Evolutionary conservation across 2,113 vertebrate genomes (phyloP), one percentile per base, ranked within the genome.

Genomic region (Lasiurus borealis): DNA sequence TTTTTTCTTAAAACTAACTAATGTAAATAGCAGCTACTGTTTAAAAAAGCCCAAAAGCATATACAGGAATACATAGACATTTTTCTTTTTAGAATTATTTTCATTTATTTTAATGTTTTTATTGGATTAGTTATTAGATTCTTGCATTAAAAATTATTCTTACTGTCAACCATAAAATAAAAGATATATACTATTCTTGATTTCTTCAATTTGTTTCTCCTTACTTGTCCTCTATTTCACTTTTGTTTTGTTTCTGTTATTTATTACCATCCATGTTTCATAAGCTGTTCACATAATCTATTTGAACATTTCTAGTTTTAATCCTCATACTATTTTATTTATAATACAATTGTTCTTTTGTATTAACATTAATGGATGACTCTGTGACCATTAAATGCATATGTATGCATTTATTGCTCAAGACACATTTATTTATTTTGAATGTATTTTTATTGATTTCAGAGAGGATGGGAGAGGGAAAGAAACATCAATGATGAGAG

Each of bases 1-100:
- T n/a, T 36, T 71, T 93, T 93, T 66, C 2, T 85, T 90, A 8
- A 95, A 90, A 85, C 36, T 64, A 90, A 85, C 36, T 64, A 94
- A 73, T 52, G 9, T 89, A 83, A 85, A 19, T 87, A 36, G 76
- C 0, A 90, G 27, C 0, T 1, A 14, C 5, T 21, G 82, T 23
- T 95, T 92, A 85, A 88, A 88, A 27, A 82, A 82, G 12, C 18
- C 69, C 21, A 46, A 25, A 12, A 46, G n/a, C 21, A 1, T 71
- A 25, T 85, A 5, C 3, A 44, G 8, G 16, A 54, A 16, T 64
- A 8, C 8, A 34, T n/a, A 40, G 31, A 82, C 2, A 15, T 40
- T 85, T 46, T 90, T 94, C 14, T 57, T 46, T 75, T 91, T 46
- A 44, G 2, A 83, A 31, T 7, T 88, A 3, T 54, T 95, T 84